A percentile compares a stretch with the other conserved stretches of the same genome.
phyloP scores from a whole-genome alignment of 2,888 invertebrate genomes.

The Pseudeuparius sepicola region DNA sequence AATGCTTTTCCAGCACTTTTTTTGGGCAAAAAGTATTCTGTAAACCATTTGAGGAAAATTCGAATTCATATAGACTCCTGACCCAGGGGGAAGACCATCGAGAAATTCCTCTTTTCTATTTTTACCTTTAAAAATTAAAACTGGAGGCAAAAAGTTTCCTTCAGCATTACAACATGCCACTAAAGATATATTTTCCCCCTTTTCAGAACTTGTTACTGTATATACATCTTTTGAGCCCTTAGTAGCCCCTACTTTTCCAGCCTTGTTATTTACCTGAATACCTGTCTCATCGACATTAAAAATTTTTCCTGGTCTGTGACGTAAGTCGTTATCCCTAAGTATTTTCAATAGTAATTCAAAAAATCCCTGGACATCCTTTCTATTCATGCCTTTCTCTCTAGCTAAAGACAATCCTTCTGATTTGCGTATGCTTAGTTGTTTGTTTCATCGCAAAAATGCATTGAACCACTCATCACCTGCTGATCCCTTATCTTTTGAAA shows the following conservation, averaged over 20 bases:
- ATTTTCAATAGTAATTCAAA: slow-evolving; percentile 14
- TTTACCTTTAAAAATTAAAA: slow-evolving; percentile 20
- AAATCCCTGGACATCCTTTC: slow-evolving; percentile 17
- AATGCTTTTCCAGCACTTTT: too few species aligned
- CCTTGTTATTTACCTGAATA: slow-evolving; percentile 17
- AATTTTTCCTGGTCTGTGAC: slow-evolving; percentile 14
- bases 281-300: slow-evolving; percentile 19
- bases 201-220: slow-evolving; percentile 12
- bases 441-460: too few species aligned
- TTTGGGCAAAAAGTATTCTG: too few species aligned
- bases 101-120: slow-evolving; percentile 19
- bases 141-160: slow-evolving; percentile 16
- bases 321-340: slow-evolving; percentile 15
- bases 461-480: too few species aligned
- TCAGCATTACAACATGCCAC: slow-evolving; percentile 18
- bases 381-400: slow-evolving; percentile 15
- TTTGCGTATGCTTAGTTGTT: too few species aligned
- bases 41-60: too few species aligned
- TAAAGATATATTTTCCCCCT: slow-evolving; percentile 15
- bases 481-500: too few species aligned
- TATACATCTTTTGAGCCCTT: slow-evolving; percentile 16
- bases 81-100: slow-evolving; percentile 22
- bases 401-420: slow-evolving; percentile 14
- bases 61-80: slow-evolving; percentile 19
- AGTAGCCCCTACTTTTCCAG: slow-evolving; percentile 10